phyloP scores from a whole-genome alignment of 1,140 invertebrate genomes.

The Aplysia californica region DNA sequence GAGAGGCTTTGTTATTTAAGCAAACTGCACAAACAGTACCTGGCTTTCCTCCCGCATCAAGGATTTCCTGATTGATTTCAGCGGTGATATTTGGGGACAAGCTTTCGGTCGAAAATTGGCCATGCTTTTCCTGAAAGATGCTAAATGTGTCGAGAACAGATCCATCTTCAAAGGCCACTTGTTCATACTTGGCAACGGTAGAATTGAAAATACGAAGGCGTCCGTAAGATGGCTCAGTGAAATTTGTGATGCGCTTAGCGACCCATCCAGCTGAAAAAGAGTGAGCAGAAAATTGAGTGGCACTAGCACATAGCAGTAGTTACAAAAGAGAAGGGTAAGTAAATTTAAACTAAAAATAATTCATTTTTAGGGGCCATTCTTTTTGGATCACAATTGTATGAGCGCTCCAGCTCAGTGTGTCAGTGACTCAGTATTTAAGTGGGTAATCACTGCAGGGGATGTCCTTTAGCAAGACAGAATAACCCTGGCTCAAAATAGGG shows the following conservation, averaged over 20 bases:
- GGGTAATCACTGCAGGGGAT: too few species aligned
- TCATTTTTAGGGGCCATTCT: too few species aligned
- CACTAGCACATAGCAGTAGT: neutral
- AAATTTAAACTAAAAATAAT: too few species aligned
- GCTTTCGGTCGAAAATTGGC: slow-evolving; percentile 32
- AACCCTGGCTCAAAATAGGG: too few species aligned
- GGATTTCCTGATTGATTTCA: slow-evolving; percentile 37
- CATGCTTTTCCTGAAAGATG: slow-evolving; percentile 48
- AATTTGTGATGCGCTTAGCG: slow-evolving; percentile 72
- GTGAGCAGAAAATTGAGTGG: neutral
- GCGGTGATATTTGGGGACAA: slow-evolving; percentile 32
- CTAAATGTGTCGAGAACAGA: slow-evolving; percentile 47
- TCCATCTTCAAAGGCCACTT: slow-evolving; percentile 75
- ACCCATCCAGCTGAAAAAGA: slow-evolving; percentile 44
- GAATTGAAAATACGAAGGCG: slow-evolving; percentile 82
- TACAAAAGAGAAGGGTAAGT: too few species aligned
- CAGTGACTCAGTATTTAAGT: too few species aligned
- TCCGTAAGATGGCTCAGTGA: slow-evolving; percentile 81
- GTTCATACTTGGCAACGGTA: slow-evolving; percentile 90
- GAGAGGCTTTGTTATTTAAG: too few species aligned
- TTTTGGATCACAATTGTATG: too few species aligned
- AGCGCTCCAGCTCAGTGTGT: too few species aligned
- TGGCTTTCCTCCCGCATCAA: slow-evolving; percentile 23
- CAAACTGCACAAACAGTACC: too few species aligned
- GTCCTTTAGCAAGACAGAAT: too few species aligned